phyloP scores from a whole-genome alignment of 1,140 invertebrate species.

The Drosophila sp. region DNA sequence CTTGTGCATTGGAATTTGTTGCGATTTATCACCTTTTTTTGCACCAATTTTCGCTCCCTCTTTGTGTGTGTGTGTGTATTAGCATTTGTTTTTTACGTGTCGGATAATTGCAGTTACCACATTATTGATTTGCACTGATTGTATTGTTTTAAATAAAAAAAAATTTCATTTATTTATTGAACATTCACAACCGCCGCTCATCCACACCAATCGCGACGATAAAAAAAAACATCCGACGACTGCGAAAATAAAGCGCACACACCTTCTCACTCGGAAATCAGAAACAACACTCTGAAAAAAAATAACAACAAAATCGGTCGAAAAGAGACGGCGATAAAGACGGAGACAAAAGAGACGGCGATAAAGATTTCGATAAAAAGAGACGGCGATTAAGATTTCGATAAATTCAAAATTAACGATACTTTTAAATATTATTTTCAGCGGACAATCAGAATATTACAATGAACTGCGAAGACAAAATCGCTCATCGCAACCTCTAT shows the following conservation, averaged over 20 bases:
- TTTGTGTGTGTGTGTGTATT: slow-evolving; percentile 12
- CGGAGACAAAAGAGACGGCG: too few relatives aligned
- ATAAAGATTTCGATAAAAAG: too few relatives aligned
- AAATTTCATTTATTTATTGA: slow-evolving; percentile 7
- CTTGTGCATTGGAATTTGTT: slow-evolving; percentile 69
- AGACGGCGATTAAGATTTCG: too few relatives aligned
- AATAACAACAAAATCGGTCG: neutral
- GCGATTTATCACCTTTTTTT: slow-evolving; percentile 56
- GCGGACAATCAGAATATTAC: too few relatives aligned
- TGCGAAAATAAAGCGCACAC: neutral
- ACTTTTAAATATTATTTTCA: too few relatives aligned
- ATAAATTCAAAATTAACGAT: too few relatives aligned
- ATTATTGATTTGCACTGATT: slow-evolving; percentile 34
- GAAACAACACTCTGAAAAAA: neutral
- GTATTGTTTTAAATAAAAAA: slow-evolving; percentile 31
- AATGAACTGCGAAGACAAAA: too few relatives aligned
- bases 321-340: too few relatives aligned
- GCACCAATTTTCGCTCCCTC: slow-evolving; percentile 31
- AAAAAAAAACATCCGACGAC: slow-evolving; percentile 7
- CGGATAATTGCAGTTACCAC: slow-evolving; percentile 37
- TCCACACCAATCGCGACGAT: slow-evolving; percentile 17
- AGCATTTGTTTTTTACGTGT: slow-evolving; percentile 3
- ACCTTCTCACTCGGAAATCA: neutral
- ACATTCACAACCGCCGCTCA: slow-evolving; percentile 8
- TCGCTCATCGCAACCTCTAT: too few relatives aligned